Evolutionary conservation across 37 sponge, comb jelly and placozoan genomes (phyloP).

Genomic region (Oopsacas minuta): DNA sequence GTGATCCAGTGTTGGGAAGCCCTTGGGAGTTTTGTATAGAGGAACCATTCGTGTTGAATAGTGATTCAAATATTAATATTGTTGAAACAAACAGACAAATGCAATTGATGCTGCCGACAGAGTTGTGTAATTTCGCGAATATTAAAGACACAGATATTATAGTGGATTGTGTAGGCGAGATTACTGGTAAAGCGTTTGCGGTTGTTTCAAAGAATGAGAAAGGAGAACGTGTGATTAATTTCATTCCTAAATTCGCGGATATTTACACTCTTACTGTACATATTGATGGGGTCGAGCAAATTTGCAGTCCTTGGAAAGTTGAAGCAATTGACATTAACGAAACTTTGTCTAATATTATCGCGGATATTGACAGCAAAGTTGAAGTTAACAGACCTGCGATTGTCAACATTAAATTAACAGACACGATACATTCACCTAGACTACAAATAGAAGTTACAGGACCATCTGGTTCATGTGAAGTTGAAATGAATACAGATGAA

Average conservation of each 20-base stretch:
- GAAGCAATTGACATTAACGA: conserved; percentile 12
- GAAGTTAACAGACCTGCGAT: not conserved
- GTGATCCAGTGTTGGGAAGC: not conserved
- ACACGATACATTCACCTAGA: not conserved
- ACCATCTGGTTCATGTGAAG: not conserved
- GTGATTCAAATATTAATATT: not conserved
- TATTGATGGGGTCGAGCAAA: not conserved
- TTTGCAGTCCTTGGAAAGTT: conserved; percentile 7
- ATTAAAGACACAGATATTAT: not conserved
- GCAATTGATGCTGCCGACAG: not conserved
- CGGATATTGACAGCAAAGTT: not conserved
- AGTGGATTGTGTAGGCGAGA: not conserved
- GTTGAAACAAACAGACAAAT: conserved; percentile 19
- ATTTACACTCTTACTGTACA: not conserved
- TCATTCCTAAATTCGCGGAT: conserved; percentile 15
- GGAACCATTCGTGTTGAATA: not conserved
- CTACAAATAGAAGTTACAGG: not conserved
- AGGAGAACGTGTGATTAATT: not conserved
- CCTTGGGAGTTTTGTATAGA: not conserved
- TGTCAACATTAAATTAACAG: not conserved
- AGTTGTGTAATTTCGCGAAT: not conserved
- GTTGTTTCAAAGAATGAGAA: conserved; percentile 1
- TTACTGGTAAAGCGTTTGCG: not conserved
- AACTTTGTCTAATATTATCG: not conserved
- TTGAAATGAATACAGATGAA: not conserved